These are phyloP conservation scores for Anagrus nilaparvatae DNA, from an alignment of 1,140 invertebrate genomes.

Conservation along the genomic window DNA sequence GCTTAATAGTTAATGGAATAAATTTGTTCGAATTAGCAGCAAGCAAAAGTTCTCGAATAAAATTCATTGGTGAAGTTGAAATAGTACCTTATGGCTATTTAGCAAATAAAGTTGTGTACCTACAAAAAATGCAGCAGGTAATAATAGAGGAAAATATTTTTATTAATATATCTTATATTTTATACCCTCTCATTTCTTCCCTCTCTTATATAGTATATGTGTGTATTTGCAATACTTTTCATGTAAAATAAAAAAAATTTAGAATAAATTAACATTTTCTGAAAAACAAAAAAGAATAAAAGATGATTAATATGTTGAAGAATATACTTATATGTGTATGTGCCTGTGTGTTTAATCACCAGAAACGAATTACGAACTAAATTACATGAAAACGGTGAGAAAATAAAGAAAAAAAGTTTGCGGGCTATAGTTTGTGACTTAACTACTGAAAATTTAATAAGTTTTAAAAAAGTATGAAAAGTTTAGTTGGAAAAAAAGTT, in stretches of 20 bases:
- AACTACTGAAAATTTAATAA: too few species aligned
- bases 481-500: too few species aligned
- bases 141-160: conserved; percentile 9
- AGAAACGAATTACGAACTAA: too few species aligned
- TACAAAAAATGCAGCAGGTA: conserved; percentile 75
- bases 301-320: neutral
- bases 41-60: conserved; percentile 63
- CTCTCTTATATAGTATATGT: too few species aligned
- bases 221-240: too few species aligned
- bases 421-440: too few species aligned
- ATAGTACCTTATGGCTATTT: conserved; percentile 54
- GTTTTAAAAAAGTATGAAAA: too few species aligned
- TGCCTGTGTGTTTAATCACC: neutral
- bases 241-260: too few species aligned
- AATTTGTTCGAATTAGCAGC: conserved; percentile 76
- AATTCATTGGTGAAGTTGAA: conserved; percentile 63
- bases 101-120: conserved; percentile 57
- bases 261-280: too few species aligned
- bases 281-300: neutral
- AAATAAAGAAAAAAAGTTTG: too few species aligned
- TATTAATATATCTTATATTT: neutral
- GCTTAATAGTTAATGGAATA: conserved; percentile 78
- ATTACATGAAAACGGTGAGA: too few species aligned
- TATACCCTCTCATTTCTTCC: conserved; percentile 1
- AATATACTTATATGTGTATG: neutral